Evolutionary conservation across 1,140 invertebrate genomes (phyloP).

Genomic region (Conus betulinus): DNA sequence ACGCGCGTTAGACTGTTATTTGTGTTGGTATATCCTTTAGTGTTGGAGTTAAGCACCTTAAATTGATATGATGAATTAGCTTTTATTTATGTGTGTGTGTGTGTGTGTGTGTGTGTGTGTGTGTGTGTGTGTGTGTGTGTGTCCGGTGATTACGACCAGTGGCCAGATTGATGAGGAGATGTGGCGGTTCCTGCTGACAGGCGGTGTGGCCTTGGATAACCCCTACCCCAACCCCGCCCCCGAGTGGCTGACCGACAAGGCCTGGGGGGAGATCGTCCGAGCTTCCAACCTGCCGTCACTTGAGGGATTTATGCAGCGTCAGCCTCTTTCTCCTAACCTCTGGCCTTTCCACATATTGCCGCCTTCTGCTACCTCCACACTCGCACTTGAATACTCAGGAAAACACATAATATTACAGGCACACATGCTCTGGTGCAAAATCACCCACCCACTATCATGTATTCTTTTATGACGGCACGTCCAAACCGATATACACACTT

Average conservation of each 20-base stretch:
- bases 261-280: conserved; percentile 87
- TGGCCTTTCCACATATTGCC: too few relatives aligned
- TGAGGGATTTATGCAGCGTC: conserved; percentile 70
- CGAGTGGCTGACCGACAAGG: conserved; percentile 88
- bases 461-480: too few relatives aligned
- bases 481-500: too few relatives aligned
- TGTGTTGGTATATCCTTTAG: too few relatives aligned
- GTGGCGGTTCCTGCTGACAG: conserved; percentile 75
- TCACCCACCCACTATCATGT: not conserved
- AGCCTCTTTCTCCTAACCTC: conserved; percentile 40
- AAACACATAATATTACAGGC: not conserved
- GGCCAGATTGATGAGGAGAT: conserved; percentile 71
- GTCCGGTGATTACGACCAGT: conserved; percentile 60
- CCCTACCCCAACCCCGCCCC: conserved; percentile 76
- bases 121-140: not conserved
- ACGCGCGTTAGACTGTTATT: too few relatives aligned
- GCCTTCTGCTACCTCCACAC: too few relatives aligned
- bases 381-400: too few relatives aligned
- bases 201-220: conserved; percentile 75
- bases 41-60: too few relatives aligned
- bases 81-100: not conserved
- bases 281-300: conserved; percentile 79
- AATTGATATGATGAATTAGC: too few relatives aligned
- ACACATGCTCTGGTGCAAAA: not conserved
- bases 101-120: not conserved